These are phyloP conservation scores for Antedon mediterranea DNA, from an alignment of 53 echinoderm and acorn worm genomes.

Conservation along the genomic window DNA sequence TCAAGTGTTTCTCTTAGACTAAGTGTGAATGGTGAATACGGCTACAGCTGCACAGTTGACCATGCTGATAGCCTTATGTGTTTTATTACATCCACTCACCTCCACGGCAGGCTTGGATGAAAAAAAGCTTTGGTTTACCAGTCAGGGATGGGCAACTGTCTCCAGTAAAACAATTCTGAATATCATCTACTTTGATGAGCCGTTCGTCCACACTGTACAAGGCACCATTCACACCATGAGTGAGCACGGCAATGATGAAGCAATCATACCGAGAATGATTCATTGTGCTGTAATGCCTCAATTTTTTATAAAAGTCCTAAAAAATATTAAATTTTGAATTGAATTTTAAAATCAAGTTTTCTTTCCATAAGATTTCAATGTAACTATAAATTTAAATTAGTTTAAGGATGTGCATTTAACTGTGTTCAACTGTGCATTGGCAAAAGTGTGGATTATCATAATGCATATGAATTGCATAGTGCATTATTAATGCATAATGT, in stretches of 20 bases:
- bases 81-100: slow-evolving; percentile 33
- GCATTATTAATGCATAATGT: too few species aligned
- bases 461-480: too few species aligned
- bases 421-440: too few species aligned
- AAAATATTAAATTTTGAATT: too few species aligned
- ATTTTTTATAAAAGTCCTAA: slow-evolving; percentile 32
- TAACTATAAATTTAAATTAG: too few species aligned
- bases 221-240: slow-evolving; percentile 39
- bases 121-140: slow-evolving; percentile 8
- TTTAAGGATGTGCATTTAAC: too few species aligned
- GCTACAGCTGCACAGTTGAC: not conserved
- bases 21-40: too few species aligned
- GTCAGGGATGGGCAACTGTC: not conserved
- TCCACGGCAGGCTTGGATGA: slow-evolving; percentile 87
- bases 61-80: not conserved
- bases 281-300: slow-evolving; percentile 11
- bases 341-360: too few species aligned
- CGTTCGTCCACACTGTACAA: slow-evolving; percentile 1
- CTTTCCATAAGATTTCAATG: too few species aligned
- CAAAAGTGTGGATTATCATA: too few species aligned
- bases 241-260: slow-evolving; percentile 66
- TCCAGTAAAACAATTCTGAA: not conserved
- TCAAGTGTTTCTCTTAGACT: not conserved
- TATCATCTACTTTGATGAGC: not conserved
- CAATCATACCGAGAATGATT: slow-evolving; percentile 74